Percentiles rank a stretch among this genome's conserved stretches.
These are phyloP conservation scores for Mesopsocus fuscifrons DNA, from an alignment of 2,888 invertebrate genomes.

Conservation along the genomic window DNA sequence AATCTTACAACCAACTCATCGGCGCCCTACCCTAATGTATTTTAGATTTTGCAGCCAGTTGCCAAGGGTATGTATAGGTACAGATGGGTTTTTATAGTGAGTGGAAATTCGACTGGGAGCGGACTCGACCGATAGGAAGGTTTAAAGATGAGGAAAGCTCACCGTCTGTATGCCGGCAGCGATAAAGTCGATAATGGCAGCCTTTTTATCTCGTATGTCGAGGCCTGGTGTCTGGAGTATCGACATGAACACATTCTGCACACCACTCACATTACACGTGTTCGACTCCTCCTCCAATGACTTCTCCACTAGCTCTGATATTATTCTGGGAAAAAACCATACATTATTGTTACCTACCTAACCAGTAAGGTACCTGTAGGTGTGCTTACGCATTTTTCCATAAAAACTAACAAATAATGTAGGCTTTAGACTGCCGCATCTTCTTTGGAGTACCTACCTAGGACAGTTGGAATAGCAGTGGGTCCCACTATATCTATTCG, in stretches of 20 bases:
- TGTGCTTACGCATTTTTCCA: neutral
- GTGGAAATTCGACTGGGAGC: too few species aligned
- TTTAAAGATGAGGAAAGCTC: too few species aligned
- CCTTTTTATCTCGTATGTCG: constrained; percentile 63
- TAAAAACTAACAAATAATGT: too few species aligned
- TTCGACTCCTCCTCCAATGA: constrained; percentile 35
- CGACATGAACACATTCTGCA: constrained; percentile 53
- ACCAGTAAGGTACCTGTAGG: neutral
- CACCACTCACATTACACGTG: constrained; percentile 36
- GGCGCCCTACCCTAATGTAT: too few species aligned
- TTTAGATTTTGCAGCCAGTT: too few species aligned
- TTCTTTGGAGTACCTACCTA: constrained; percentile 11
- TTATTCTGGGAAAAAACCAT: constrained; percentile 35
- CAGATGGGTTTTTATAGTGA: too few species aligned
- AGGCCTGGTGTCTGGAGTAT: constrained; percentile 50
- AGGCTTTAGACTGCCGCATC: constrained; percentile 10
- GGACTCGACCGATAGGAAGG: too few species aligned
- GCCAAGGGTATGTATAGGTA: too few species aligned
- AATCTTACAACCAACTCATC: too few species aligned
- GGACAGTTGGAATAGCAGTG: too few species aligned
- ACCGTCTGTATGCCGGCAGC: constrained; percentile 77
- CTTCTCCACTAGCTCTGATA: constrained; percentile 55
- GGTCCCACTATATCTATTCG: too few species aligned
- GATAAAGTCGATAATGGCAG: constrained; percentile 70
- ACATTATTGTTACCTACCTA: constrained; percentile 7